phyloP scores from a whole-genome alignment of 1,140 invertebrate species.

The Callitettix versicolor region DNA sequence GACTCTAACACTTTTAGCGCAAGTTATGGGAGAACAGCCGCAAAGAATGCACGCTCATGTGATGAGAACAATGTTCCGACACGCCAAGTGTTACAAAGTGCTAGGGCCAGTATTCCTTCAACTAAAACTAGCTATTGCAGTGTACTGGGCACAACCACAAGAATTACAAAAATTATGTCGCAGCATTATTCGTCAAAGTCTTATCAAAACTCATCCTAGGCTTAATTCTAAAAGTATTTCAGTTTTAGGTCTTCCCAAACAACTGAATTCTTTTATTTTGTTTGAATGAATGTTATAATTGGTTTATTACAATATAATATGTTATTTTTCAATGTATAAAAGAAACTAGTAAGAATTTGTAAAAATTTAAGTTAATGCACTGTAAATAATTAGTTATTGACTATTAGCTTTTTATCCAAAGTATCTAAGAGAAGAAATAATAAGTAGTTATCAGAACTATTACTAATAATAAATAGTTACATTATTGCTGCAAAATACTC shows the following conservation, averaged over 20 bases:
- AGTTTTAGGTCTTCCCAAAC: not conserved
- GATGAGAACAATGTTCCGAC: conserved; percentile 25
- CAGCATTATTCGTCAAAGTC: conserved; percentile 7
- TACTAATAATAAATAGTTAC: no score
- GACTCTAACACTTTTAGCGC: conserved; percentile 21
- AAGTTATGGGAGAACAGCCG: conserved; percentile 25
- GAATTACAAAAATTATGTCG: conserved; percentile 23
- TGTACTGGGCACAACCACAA: conserved; percentile 25
- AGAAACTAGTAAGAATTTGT: no score
- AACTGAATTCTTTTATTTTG: not conserved
- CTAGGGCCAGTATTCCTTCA: conserved; percentile 26
- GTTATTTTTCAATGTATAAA: no score
- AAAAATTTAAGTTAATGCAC: no score
- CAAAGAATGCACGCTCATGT: conserved; percentile 24
- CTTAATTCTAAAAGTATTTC: not conserved
- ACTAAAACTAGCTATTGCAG: conserved; percentile 23
- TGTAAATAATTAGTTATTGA: no score
- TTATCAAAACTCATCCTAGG: not conserved
- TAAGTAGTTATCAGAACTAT: no score
- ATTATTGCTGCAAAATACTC: no score
- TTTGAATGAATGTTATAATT: not conserved
- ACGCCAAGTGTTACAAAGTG: conserved; percentile 24
- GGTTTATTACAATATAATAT: no score
- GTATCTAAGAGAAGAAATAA: no score
- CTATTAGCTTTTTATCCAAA: no score